Evolutionary conservation across 2,113 vertebrate genomes (phyloP), one percentile per base, ranked within the genome.

Genomic region (Bagarius yarrelli): DNA sequence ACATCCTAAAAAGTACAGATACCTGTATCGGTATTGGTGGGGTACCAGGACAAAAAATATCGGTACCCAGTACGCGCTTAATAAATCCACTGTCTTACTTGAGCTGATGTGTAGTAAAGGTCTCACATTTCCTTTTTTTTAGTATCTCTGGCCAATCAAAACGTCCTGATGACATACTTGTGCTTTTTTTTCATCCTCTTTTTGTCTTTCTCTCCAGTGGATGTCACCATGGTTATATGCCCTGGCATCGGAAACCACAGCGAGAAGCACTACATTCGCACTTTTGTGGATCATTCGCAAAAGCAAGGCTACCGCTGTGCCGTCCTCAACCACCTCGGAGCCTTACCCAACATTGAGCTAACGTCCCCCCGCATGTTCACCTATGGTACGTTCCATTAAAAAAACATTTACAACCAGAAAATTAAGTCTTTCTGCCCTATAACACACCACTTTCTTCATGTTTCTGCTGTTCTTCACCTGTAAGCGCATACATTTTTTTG

Each of bases 321-420:
- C 3, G 98, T 99, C 81, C 92, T 99, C 40, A 99, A 99, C 88
- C 97, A 99, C 87, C 87, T 99, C 67, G 97, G 98, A 47, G 98
- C 97, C 53, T 91, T 99, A 77, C 95, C 97, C 84, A 97, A 95
- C 88, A 98, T 98, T 13, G 97, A 99, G 82, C 94, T 99, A 56
- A 99, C 98, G 9, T 99, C 97, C 6, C 95, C 98, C 9, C 95
- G 98, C 57, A 98, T 99, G 97, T 99, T 99, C 90, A 99, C 98
- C 0, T 99, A 99, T 0, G 97, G 97, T 98, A 90, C 12, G 69
- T 66, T 30, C 25, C 2, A 0, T 36, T 14, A 59, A 36, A 57
- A n/a, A n/a, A n/a, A n/a, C n/a, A 47, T 47, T 47, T 47, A 11
- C 5, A 47, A 8, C 44, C 11, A 47, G 44, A 47, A 47, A 47